Conservation (phyloP, 2,888 invertebrate genomes). For the Eugnorisma glareosa region DNA sequence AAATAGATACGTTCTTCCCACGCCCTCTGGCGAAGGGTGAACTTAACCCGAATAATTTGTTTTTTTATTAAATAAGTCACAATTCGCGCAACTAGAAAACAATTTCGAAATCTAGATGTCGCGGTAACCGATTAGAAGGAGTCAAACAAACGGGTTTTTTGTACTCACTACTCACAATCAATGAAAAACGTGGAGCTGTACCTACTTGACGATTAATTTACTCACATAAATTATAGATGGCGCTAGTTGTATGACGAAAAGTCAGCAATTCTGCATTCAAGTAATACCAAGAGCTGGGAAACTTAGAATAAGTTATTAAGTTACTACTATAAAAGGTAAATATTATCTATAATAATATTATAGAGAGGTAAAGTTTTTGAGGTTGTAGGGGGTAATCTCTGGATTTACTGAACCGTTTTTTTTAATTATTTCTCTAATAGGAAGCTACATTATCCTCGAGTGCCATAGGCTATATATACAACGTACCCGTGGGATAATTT, state of each 20-base stretch:
- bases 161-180: neutral
- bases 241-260: constrained; percentile 38
- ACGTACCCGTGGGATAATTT: no score
- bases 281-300: neutral
- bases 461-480: no score
- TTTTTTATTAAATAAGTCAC: no score
- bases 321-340: neutral
- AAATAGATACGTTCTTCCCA: no score
- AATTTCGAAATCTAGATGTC: constrained; percentile 27
- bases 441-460: no score
- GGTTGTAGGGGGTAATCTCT: no score
- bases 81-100: neutral
- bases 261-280: neutral
- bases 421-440: no score
- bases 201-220: neutral
- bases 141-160: neutral
- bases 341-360: no score
- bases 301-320: neutral
- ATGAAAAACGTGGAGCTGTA: neutral
- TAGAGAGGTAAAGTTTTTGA: no score
- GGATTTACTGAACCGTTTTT: no score
- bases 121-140: neutral
- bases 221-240: constrained; percentile 61
- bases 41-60: no score
- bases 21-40: no score